Evolutionary conservation across 1,140 invertebrate genomes (phyloP).

Genomic region (Paracyclopina nana): DNA sequence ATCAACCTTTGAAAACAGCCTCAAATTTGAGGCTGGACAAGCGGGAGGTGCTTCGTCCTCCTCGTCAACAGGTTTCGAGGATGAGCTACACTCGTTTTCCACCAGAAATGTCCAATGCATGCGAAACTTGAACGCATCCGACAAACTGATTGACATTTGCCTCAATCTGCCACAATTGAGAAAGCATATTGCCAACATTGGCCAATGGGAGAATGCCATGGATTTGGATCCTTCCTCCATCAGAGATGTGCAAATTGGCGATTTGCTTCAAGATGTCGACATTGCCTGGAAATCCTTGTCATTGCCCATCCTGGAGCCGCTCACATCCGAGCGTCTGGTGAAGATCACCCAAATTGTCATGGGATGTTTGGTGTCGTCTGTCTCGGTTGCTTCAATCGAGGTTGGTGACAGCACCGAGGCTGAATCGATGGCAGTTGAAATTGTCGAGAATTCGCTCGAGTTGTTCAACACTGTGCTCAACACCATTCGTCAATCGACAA

Average conservation of each 20-base stretch:
- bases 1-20: neutral
- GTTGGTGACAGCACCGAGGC: conserved; percentile 38
- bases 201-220: neutral
- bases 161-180: neutral
- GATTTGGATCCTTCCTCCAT: neutral
- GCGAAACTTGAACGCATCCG: neutral
- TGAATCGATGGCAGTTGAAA: conserved; percentile 41
- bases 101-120: neutral
- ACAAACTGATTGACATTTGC: neutral
- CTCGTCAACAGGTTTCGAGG: neutral
- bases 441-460: conserved; percentile 51
- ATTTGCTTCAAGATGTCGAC: neutral
- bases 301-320: neutral
- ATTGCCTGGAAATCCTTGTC: neutral
- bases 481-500: conserved; percentile 57
- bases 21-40: neutral
- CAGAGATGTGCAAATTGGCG: neutral
- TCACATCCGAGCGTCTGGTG: neutral
- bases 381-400: neutral
- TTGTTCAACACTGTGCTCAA: conserved; percentile 59
- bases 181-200: neutral
- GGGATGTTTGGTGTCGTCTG: conserved; percentile 4
- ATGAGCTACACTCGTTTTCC: neutral
- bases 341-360: neutral
- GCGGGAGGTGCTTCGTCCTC: neutral